Evolutionary conservation across 2,113 vertebrate genomes (phyloP), one percentile per base, ranked within the genome.

Genomic region (Oncorhynchus nerka): DNA sequence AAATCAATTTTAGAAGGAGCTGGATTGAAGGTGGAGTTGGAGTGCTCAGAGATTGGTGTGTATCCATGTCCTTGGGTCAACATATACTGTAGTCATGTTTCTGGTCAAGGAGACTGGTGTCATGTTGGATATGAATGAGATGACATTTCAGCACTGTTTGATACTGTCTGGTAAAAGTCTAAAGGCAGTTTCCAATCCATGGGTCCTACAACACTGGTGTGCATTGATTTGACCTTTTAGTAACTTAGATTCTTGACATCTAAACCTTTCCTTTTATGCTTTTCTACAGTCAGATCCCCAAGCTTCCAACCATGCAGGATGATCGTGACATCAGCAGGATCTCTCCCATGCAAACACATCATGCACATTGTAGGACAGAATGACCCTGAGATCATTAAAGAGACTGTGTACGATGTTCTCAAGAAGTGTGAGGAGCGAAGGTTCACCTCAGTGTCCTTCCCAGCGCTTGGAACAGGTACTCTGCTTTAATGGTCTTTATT

Each of bases 381-480:
- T 0, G 19, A 85, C 0, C 83, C 91, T 0, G 1, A 55, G 0
- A 71, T 77, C n/a, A 89, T 71, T 34, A 93, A 90, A 1, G 75
- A 84, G 0, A 0, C 62, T 74, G 86, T 92, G 76, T 74, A 70
- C 45, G 71, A 26, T 0, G 89, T 96, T 59, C 93, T 99, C 66
- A 81, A 79, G 4, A 0, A 89, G 39, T 97, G 96, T 39, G 96
- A 96, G 74, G 77, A 78, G 1, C 75, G 5, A 0, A 91, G 15
- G 62, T 86, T 94, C 68, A 71, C 32, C 0, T 96, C 96, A 0
- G 87, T 98, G 0, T 88, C 95, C 65, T 95, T 99, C 75, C 96
- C 97, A 0, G 96, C 96, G 19, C 93, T 98, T 76, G 97, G 96
- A 86, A 97, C 97, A 96, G 96, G 97, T 97, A 73, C 2, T 20